Evolutionary conservation across 2,113 vertebrate genomes (phyloP).

Genomic region (Tyto alba): DNA sequence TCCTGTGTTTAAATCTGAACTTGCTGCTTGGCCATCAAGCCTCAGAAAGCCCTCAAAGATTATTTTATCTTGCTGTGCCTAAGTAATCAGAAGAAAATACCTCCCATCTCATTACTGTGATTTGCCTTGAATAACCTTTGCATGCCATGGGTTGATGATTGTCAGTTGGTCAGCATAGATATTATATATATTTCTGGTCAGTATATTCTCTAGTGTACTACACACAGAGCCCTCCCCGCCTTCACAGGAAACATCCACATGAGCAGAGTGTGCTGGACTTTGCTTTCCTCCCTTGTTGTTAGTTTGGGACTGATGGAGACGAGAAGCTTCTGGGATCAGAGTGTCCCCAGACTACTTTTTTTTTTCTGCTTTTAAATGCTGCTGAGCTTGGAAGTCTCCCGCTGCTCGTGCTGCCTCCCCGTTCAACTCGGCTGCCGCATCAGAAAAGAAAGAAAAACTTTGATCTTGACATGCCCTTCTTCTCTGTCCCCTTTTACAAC

Average conservation of each 20-base stretch:
- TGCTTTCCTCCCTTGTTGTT: background rate
- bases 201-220: background rate
- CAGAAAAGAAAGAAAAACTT: background rate
- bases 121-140: slow-evolving; percentile 42
- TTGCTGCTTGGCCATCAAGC: background rate
- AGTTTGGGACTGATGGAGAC: background rate
- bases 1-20: background rate
- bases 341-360: background rate
- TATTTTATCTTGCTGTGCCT: slow-evolving; percentile 49
- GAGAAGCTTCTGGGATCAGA: background rate
- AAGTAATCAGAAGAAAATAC: slow-evolving; percentile 35
- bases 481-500: background rate
- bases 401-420: background rate
- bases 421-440: background rate
- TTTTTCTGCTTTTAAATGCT: background rate
- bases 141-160: background rate
- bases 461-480: background rate
- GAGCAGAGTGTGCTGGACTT: background rate
- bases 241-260: background rate
- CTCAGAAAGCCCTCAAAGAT: slow-evolving; percentile 23
- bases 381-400: background rate
- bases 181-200: background rate
- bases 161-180: background rate
- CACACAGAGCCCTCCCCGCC: background rate
- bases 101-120: slow-evolving; percentile 17